Conservation (phyloP, 2,113 vertebrate genomes). For the Halichoerus grypus region DNA sequence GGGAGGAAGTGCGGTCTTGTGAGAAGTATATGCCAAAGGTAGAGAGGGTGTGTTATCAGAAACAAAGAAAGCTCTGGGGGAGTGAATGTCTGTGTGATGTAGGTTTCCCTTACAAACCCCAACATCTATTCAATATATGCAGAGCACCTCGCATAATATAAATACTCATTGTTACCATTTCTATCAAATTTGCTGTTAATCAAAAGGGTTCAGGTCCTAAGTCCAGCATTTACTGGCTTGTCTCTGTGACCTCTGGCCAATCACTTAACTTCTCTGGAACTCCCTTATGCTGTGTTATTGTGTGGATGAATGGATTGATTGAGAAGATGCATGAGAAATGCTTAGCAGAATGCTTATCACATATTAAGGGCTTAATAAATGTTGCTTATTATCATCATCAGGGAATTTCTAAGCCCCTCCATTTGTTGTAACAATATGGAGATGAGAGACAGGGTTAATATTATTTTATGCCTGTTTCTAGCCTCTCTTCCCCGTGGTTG, state of each 20-base stretch:
- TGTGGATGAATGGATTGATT: background rate
- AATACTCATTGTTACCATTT: background rate
- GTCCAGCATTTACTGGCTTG: background rate
- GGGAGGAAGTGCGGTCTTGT: background rate
- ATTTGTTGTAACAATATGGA: background rate
- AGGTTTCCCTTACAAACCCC: background rate
- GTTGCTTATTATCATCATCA: background rate
- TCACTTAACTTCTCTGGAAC: background rate
- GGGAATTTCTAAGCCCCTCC: background rate
- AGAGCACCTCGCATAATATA: accelerated
- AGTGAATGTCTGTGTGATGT: accelerated
- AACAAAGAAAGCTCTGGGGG: background rate
- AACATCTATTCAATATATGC: background rate
- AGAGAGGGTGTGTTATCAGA: background rate
- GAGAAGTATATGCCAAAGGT: background rate
- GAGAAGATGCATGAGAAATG: background rate
- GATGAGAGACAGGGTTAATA: background rate
- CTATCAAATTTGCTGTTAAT: background rate
- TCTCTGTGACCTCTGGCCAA: background rate
- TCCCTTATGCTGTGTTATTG: background rate
- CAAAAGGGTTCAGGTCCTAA: background rate
- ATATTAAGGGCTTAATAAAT: background rate
- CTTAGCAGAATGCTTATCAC: background rate
- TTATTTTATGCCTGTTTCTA: background rate
- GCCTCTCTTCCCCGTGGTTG: background rate